A percentile compares a stretch with the other conserved stretches of the same genome.
Conservation (phyloP, 2,888 invertebrate genomes). For the Crocallis elinguaria region DNA sequence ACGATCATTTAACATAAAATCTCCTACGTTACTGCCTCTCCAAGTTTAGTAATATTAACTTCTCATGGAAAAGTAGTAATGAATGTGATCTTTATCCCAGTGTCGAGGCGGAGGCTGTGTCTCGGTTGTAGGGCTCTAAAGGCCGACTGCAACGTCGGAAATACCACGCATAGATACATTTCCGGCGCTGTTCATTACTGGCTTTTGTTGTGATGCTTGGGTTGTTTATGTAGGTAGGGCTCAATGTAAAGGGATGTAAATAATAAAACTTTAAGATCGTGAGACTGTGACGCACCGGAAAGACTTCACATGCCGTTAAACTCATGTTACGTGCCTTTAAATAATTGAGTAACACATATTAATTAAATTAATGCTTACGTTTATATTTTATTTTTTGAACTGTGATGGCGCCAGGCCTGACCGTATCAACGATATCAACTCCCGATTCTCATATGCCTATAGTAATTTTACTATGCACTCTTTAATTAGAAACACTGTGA, state of each 20-base stretch:
- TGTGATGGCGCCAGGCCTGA: too few species aligned
- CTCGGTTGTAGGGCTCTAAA: conserved; percentile 13
- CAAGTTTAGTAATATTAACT: background rate
- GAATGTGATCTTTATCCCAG: background rate
- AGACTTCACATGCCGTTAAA: conserved; percentile 28
- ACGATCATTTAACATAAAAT: background rate
- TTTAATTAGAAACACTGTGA: too few species aligned
- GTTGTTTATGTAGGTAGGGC: background rate
- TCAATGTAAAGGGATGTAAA: conserved; percentile 34
- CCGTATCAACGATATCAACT: too few species aligned
- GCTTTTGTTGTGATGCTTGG: background rate
- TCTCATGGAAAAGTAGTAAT: conserved; percentile 6
- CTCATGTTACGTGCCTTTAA: background rate
- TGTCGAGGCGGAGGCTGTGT: background rate
- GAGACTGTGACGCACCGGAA: conserved; percentile 43
- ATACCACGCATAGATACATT: conserved; percentile 47
- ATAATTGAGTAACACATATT: too few species aligned
- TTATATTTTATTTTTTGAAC: too few species aligned
- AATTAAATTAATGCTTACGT: too few species aligned
- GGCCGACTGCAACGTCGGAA: conserved; percentile 40
- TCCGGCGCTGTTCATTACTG: conserved; percentile 31
- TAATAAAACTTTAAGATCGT: conserved; percentile 15
- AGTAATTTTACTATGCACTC: too few species aligned
- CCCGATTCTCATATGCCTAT: too few species aligned
- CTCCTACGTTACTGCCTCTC: conserved; percentile 2